phyloP scores from a whole-genome alignment of 2,888 invertebrate species.

The Boloria selene region DNA sequence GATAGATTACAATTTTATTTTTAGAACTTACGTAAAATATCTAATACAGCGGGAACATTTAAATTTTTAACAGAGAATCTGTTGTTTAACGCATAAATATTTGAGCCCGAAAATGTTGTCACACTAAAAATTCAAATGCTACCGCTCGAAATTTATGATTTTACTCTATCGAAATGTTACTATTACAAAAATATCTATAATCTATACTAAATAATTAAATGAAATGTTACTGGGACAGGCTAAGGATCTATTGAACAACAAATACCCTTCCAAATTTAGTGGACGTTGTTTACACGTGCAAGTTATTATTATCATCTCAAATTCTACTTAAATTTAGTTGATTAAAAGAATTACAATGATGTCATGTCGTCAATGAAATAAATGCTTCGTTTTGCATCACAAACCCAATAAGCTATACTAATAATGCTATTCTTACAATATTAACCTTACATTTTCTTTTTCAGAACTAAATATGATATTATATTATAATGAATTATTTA shows the following conservation, averaged over 20 bases:
- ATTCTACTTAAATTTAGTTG: slow-evolving; percentile 60
- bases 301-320: slow-evolving; percentile 56
- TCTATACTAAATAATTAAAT: slow-evolving; percentile 75
- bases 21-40: slow-evolving; percentile 52
- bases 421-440: slow-evolving; percentile 11
- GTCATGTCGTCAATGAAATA: slow-evolving; percentile 57
- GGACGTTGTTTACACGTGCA: slow-evolving; percentile 62
- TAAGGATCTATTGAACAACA: slow-evolving; percentile 79
- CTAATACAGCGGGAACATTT: slow-evolving; percentile 45
- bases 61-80: slow-evolving; percentile 43
- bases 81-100: slow-evolving; percentile 22
- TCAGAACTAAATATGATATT: neutral
- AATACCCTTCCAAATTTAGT: slow-evolving; percentile 68
- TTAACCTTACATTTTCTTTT: neutral
- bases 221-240: slow-evolving; percentile 76
- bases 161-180: slow-evolving; percentile 73
- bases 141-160: slow-evolving; percentile 55
- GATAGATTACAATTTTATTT: slow-evolving; percentile 67
- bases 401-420: slow-evolving; percentile 43
- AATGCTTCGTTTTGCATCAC: slow-evolving; percentile 58
- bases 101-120: slow-evolving; percentile 25
- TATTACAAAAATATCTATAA: slow-evolving; percentile 81
- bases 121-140: slow-evolving; percentile 49
- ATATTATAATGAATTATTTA: no score
- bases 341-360: slow-evolving; percentile 48